phyloP scores from a whole-genome alignment of 1,140 invertebrate genomes.

The Camponotus floridanus region DNA sequence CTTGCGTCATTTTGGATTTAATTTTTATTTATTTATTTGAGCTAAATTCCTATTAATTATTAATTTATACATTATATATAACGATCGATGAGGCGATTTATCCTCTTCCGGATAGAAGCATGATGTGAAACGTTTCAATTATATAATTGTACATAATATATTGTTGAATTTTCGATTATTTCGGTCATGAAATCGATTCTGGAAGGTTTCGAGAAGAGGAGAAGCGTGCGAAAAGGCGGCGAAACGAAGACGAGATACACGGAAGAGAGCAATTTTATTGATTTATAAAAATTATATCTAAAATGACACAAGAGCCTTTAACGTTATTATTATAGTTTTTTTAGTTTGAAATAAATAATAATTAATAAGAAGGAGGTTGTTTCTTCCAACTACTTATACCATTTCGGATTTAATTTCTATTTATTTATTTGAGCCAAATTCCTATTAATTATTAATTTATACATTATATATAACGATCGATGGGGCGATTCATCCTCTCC shows the following conservation, averaged over 20 bases:
- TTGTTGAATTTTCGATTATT: neutral
- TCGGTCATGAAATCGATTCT: too few relatives aligned
- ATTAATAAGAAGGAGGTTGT: too few relatives aligned
- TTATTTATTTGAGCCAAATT: too few relatives aligned
- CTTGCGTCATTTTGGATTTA: too few relatives aligned
- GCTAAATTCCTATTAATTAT: too few relatives aligned
- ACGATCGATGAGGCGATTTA: neutral
- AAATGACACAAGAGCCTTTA: too few relatives aligned
- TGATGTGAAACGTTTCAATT: neutral
- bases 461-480: neutral
- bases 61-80: neutral
- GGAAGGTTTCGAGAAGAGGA: conserved; percentile 29
- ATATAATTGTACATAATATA: neutral
- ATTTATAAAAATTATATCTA: neutral
- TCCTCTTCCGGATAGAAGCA: neutral
- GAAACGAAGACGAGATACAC: neutral
- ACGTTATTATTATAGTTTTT: too few relatives aligned
- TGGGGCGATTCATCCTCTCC: neutral
- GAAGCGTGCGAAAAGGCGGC: neutral
- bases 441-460: too few relatives aligned
- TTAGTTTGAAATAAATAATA: too few relatives aligned
- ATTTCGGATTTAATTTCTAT: too few relatives aligned
- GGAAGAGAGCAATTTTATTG: neutral
- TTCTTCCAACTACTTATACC: too few relatives aligned
- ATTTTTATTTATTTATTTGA: too few relatives aligned